Evolutionary conservation across 2,113 vertebrate species (phyloP), one percentile per base, ranked within the genome.

Genomic region (Morone saxatilis): DNA sequence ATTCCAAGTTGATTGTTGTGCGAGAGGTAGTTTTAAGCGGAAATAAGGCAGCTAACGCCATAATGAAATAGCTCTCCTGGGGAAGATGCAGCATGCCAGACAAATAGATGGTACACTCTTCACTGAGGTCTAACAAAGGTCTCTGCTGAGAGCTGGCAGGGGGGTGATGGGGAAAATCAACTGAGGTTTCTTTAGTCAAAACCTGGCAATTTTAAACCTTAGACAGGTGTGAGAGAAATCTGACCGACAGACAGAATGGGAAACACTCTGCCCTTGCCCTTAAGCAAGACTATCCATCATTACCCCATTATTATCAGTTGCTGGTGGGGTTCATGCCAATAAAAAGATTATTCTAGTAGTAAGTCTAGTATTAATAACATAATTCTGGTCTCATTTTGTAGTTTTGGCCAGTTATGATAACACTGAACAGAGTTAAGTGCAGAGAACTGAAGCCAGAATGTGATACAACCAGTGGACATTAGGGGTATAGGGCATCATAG

Each of bases 61-160:
- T 90, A 84, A 91, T 91, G 85, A 87, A 88, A 85, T 6, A n/a
- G 45, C 48, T 76, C 81, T 87, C 86, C 61, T n/a, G 66, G 83
- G 86, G 71, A 54, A 73, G 57, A 79, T 65, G 71, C 47, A 56
- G 38, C 0, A 2, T 40, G 41, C 65, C 47, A 65, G 53, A 89
- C 56, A 84, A 80, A 89, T 66, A 82, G 68, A 80, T 25, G 68
- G 25, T 53, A 7, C 47, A 41, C 45, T 76, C 54, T 54, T 57
- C 22, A 22, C 68, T 3, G 38, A 68, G 48, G 67, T 80, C 63
- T 61, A 41, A 76, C 47, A 54, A 66, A 80, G 66, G 56, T 74
- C 77, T 79, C 71, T 59, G 62, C 67, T 79, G 67, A 73, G 68
- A 47, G 36, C 66, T 53, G 48, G 12, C 5, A 2, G 45, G 63